These are phyloP conservation scores for Astyanax mexicanus DNA, from an alignment of 2,797 vertebrate species.

Conservation along the genomic window DNA sequence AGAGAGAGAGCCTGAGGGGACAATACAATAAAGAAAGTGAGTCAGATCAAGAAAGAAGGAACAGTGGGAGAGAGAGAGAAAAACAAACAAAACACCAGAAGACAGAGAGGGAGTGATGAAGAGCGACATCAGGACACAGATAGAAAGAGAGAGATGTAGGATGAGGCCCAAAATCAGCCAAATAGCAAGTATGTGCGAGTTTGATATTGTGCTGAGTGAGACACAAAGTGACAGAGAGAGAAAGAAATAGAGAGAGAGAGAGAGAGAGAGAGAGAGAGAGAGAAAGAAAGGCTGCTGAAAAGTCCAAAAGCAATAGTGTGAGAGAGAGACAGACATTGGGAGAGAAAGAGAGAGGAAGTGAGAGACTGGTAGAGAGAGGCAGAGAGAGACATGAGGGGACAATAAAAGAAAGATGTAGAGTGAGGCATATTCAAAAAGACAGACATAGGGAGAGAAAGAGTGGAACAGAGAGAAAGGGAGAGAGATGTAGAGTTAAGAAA, in stretches of 20 bases:
- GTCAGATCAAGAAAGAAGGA: too few species aligned
- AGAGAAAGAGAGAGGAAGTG: conserved; percentile 11
- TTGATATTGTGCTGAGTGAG: too few species aligned
- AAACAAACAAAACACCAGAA: too few species aligned
- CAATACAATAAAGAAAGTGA: too few species aligned
- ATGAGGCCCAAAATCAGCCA: too few species aligned
- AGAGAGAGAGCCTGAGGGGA: too few species aligned
- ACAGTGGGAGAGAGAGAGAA: too few species aligned
- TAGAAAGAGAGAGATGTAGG: too few species aligned
- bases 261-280: neutral
- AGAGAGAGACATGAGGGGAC: conserved; percentile 44
- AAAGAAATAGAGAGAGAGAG: neutral
- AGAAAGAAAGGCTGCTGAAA: neutral
- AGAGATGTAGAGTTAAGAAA: conserved; percentile 17
- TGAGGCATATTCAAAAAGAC: too few species aligned
- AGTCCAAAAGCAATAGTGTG: neutral
- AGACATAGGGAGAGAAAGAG: neutral
- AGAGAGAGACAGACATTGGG: conserved; percentile 10
- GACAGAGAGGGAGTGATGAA: too few species aligned
- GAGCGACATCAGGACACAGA: too few species aligned
- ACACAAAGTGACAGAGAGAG: neutral
- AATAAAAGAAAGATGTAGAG: neutral
- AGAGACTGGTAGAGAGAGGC: conserved; percentile 32
- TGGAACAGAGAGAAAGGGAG: conserved; percentile 6
- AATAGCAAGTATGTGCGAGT: too few species aligned